Evolutionary conservation across 2,113 vertebrate species (phyloP).

Genomic region (Pedetes capensis): DNA sequence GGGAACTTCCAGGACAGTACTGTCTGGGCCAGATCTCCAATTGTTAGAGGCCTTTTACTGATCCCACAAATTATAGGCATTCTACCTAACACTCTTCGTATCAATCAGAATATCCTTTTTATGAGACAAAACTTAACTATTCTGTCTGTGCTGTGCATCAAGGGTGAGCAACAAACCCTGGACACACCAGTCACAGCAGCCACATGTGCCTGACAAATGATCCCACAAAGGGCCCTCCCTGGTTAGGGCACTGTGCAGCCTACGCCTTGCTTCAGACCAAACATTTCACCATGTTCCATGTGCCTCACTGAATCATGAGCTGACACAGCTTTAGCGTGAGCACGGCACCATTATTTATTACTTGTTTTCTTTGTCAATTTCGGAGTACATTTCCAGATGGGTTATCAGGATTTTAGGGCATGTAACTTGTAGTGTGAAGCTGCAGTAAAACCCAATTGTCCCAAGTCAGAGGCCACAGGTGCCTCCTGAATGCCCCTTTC

Average conservation of each 20-base stretch:
- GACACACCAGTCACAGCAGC: accelerated
- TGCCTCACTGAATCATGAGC: not conserved
- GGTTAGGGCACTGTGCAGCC: not conserved
- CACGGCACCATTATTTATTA: not conserved
- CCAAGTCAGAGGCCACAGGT: not conserved
- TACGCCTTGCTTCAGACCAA: not conserved
- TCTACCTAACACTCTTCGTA: not conserved
- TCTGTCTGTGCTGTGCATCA: not conserved
- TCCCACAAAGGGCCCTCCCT: not conserved
- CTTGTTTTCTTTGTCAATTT: not conserved
- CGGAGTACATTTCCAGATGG: not conserved
- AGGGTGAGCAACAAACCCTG: not conserved
- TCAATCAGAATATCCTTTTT: not conserved
- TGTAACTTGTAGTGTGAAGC: not conserved
- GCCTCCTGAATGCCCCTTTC: not conserved
- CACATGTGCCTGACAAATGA: not conserved
- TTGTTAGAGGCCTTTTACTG: not conserved
- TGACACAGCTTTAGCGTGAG: not conserved
- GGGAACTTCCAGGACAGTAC: not conserved
- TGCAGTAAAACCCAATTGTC: not conserved
- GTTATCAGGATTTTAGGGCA: not conserved
- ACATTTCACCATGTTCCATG: not conserved
- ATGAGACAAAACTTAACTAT: not conserved
- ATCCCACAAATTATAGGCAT: not conserved
- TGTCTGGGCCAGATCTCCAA: not conserved